Base-by-base conservation (phyloP, 1,140 invertebrate genomes). In the Bathynomus jamesi region DNA sequence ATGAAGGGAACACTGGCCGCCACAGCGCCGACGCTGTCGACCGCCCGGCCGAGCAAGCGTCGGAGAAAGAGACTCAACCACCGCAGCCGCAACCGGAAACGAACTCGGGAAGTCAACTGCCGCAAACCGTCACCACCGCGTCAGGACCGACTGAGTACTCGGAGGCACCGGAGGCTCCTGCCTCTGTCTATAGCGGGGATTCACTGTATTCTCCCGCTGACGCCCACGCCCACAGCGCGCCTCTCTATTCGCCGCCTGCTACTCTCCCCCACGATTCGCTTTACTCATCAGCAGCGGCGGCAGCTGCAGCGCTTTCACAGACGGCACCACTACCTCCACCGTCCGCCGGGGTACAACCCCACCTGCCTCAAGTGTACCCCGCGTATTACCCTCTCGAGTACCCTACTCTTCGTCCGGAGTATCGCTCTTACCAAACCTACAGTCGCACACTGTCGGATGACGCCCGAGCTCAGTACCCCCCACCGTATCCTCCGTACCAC, bases 1-100 rank as follows among this genome's bases (percentile, higher is more conserved):
- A 76, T 73, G 72, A 73, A 76, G 75, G 75, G 75, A 76, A 76
- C 75, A 76, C 70, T 73, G 72, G 70, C 72, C 75, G 75, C 75
- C 75, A 76, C 75, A 76, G 75, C 75, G 72, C 72, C 69, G 75
- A 76, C 71, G 72, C 61, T 27, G 64, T n/a, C 72, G 24, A 40
- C 62, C 65, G 65, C 64, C 65, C 53, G 65, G 61, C 65, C 24
- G 68, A 65, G 72, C 65, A 65, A 60, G 30, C 72, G 68, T 70
- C 72, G 72, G 72, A 74, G 27, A 61, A 73, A 71, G 72, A 76
- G 29, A 28, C 29, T 17, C 72, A 64, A 40, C 72, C 53, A 30
- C 72, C 46, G 62, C 65, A 67, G 53, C 71, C 24, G 2, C 69
- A 65, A 61, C 46, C 25, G 46, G 21, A 64, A 28, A 40, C 61